Percentiles rank a stretch among this genome's conserved stretches.
phyloP scores from a whole-genome alignment of 1,140 invertebrate species.

The Hylyphantes graminicola region DNA sequence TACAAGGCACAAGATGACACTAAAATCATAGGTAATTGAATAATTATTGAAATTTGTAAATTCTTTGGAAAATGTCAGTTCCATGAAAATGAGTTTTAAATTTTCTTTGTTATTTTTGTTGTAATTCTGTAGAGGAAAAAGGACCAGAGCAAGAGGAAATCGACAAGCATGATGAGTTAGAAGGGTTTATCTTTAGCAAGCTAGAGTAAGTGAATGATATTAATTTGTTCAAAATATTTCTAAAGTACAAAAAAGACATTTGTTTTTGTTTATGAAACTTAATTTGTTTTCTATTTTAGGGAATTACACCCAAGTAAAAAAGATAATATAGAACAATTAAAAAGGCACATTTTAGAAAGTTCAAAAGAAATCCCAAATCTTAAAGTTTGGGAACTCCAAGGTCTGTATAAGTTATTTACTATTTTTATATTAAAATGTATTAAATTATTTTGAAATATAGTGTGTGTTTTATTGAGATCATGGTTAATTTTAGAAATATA shows the following conservation, averaged over 20 bases:
- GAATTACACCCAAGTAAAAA: conserved; percentile 79
- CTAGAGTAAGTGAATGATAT: conserved; percentile 63
- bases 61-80: background rate
- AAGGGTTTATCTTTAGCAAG: conserved; percentile 86
- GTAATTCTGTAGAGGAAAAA: conserved; percentile 67
- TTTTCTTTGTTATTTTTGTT: background rate
- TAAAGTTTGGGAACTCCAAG: conserved; percentile 98
- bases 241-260: background rate
- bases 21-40: conserved; percentile 72
- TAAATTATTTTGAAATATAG: background rate
- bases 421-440: background rate
- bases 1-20: conserved; percentile 99
- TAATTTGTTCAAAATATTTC: background rate
- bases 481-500: background rate
- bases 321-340: conserved; percentile 77
- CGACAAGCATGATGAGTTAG: conserved; percentile 77
- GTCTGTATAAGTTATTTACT: conserved; percentile 59
- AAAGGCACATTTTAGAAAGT: conserved; percentile 80
- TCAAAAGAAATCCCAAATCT: conserved; percentile 91
- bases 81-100: background rate
- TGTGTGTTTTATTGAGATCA: background rate
- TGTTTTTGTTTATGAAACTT: background rate
- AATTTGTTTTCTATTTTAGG: conserved; percentile 69
- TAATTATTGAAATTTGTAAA: background rate
- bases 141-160: conserved; percentile 73